Conservation (phyloP, 2,888 invertebrate species). For the Drosophila fulvimacula region DNA sequence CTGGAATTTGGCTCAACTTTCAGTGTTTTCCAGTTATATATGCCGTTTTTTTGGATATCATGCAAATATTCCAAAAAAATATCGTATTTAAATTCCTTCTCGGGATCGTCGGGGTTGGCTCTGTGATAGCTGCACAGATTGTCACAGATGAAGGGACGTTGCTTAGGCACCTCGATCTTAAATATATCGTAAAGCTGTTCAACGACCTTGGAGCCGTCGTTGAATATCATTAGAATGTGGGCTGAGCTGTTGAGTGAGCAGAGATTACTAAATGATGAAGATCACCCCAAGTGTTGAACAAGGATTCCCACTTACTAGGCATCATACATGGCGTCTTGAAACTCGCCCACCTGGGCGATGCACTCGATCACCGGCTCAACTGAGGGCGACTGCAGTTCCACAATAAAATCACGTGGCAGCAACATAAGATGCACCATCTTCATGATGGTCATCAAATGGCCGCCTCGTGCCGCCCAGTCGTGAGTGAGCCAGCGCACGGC, state of each 20-base stretch:
- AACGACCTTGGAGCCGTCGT: constrained; percentile 16
- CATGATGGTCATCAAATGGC: constrained; percentile 19
- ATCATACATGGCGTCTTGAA: constrained; percentile 2
- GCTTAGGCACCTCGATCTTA: neutral
- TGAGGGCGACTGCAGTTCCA: neutral
- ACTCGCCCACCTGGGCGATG: constrained; percentile 9
- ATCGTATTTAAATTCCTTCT: constrained; percentile 27
- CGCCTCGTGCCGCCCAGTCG: constrained; percentile 35
- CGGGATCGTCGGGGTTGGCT: constrained; percentile 1
- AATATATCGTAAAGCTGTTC: constrained; percentile 22
- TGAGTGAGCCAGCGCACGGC: constrained; percentile 54
- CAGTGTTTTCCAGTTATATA: constrained; percentile 13
- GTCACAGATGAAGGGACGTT: constrained; percentile 48
- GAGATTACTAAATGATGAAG: neutral
- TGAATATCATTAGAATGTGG: constrained; percentile 6
- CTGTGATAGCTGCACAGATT: constrained; percentile 41
- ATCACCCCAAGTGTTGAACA: too few species aligned
- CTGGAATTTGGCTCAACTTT: neutral
- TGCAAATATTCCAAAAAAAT: constrained; percentile 48
- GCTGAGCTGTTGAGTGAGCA: constrained; percentile 2
- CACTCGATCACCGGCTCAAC: constrained; percentile 10
- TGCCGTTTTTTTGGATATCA: constrained; percentile 22
- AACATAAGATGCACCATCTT: constrained; percentile 18
- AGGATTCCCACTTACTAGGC: constrained; percentile 1
- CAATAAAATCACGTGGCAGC: constrained; percentile 26